Evolutionary conservation across 2,797 vertebrate species (phyloP).

Genomic region (Apodemus agrarius): DNA sequence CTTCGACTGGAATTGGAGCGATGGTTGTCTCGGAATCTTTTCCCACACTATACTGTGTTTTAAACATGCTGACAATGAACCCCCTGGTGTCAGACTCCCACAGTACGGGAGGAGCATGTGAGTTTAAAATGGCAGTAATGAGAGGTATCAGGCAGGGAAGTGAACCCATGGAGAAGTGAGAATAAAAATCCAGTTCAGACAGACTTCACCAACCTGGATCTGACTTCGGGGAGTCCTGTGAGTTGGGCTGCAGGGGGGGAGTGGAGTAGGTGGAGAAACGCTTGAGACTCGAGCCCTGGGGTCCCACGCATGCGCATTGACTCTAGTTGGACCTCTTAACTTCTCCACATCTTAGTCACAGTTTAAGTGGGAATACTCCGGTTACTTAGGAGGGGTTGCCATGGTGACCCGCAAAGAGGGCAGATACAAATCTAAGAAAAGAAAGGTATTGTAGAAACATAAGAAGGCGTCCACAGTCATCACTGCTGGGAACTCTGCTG

Average conservation of each 20-base stretch:
- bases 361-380: neutral
- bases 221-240: too few species aligned
- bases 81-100: neutral
- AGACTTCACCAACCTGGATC: neutral
- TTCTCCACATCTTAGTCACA: neutral
- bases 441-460: neutral
- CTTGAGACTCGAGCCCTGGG: neutral
- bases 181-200: too few species aligned
- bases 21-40: neutral
- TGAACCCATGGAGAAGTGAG: too few species aligned
- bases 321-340: neutral
- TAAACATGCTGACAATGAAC: neutral
- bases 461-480: fast-evolving
- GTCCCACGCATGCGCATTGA: fast-evolving
- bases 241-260: too few species aligned
- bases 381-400: slow-evolving; percentile 27
- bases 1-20: neutral
- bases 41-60: neutral
- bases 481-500: too few species aligned
- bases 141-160: neutral
- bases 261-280: neutral
- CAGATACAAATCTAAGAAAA: neutral
- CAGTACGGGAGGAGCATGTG: too few species aligned
- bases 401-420: slow-evolving; percentile 24
- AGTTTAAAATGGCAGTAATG: neutral